Evolutionary conservation across 1,140 invertebrate species (phyloP).

Genomic region (Diachasma alloeum): DNA sequence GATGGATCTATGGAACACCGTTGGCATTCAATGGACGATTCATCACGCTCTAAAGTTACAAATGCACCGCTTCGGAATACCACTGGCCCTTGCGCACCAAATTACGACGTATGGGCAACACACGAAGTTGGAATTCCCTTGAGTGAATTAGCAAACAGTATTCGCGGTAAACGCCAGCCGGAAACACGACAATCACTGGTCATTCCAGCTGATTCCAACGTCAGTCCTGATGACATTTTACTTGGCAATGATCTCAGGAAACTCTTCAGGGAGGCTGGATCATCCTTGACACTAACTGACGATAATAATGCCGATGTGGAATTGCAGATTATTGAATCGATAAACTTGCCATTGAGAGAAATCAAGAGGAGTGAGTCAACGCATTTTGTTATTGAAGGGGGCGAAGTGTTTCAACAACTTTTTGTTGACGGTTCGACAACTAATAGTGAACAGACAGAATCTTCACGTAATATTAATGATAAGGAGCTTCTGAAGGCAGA

Average conservation of each 20-base stretch:
- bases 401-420: not conserved
- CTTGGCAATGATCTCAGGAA: constrained; percentile 43
- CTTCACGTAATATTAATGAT: not conserved
- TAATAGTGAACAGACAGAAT: not conserved
- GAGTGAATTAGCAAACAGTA: constrained; percentile 50
- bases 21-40: constrained; percentile 72
- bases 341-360: not conserved
- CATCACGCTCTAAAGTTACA: constrained; percentile 54
- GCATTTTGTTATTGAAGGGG: not conserved
- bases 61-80: constrained; percentile 27
- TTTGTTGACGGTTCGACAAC: not conserved
- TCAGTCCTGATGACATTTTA: constrained; percentile 40
- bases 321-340: not conserved
- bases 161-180: constrained; percentile 38
- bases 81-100: constrained; percentile 43
- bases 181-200: constrained; percentile 36
- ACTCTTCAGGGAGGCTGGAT: constrained; percentile 40
- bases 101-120: constrained; percentile 61
- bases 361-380: not conserved
- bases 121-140: constrained; percentile 58
- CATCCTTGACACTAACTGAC: not conserved
- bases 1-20: constrained; percentile 44
- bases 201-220: constrained; percentile 43
- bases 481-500: not conserved
- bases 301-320: not conserved